phyloP scores from a whole-genome alignment of 2,888 invertebrate genomes.

The Mythimna loreyi region DNA sequence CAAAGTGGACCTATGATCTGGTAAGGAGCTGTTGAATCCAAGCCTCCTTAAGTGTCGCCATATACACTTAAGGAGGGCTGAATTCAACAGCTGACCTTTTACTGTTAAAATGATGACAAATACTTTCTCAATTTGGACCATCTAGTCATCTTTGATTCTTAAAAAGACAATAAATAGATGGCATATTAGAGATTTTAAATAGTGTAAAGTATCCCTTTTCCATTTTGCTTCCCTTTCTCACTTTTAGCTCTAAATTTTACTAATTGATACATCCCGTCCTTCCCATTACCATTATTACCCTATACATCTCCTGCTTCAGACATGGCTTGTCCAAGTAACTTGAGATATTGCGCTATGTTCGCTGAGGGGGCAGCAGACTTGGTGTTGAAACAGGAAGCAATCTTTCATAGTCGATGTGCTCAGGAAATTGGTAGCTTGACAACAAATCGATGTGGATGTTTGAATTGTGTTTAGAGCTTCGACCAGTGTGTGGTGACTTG shows the following conservation, averaged over 20 bases:
- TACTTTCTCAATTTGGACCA: not conserved
- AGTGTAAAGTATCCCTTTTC: not conserved
- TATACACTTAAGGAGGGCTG: too few species aligned
- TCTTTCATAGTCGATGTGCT: constrained; percentile 65
- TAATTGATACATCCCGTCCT: not conserved
- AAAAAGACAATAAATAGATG: too few species aligned
- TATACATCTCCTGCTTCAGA: constrained; percentile 10
- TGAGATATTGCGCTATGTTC: constrained; percentile 59
- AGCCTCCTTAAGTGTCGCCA: too few species aligned
- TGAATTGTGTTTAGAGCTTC: constrained; percentile 42
- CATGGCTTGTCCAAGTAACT: constrained; percentile 50
- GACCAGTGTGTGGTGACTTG: not conserved
- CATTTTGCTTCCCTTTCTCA: too few species aligned
- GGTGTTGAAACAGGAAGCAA: constrained; percentile 64
- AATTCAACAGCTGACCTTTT: too few species aligned
- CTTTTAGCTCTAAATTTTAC: not conserved
- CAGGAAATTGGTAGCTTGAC: constrained; percentile 67
- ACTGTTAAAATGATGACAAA: too few species aligned
- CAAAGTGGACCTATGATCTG: too few species aligned
- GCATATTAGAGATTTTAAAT: not conserved
- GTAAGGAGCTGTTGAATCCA: too few species aligned
- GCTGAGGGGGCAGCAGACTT: constrained; percentile 52
- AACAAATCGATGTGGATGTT: constrained; percentile 61
- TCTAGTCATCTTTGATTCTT: too few species aligned
- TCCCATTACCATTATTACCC: constrained; percentile 5